A percentile compares a stretch with the other conserved stretches of the same genome.
Evolutionary conservation across 2,113 vertebrate genomes (phyloP).

Genomic region (Cynocephalus volans): DNA sequence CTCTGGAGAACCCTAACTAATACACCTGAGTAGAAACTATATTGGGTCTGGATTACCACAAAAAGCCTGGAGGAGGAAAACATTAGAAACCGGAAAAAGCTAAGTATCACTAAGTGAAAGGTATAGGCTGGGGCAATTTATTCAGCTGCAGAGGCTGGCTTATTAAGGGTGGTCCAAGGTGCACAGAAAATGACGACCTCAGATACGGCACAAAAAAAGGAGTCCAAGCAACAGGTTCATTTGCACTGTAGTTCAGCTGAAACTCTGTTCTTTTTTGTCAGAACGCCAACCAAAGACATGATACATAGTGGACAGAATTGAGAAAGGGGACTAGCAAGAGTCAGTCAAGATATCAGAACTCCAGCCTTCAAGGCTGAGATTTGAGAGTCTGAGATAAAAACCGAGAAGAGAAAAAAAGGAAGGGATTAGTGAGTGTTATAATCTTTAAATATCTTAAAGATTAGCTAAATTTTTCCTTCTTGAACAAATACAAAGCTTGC

Average conservation of each 20-base stretch:
- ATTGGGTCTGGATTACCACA: neutral
- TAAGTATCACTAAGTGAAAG: neutral
- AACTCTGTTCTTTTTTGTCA: neutral
- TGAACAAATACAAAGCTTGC: neutral
- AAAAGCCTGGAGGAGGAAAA: neutral
- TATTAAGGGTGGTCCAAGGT: rapidly evolving
- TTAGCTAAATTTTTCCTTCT: neutral
- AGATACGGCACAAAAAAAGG: neutral
- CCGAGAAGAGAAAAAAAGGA: neutral
- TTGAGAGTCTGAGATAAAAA: neutral
- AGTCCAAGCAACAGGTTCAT: neutral
- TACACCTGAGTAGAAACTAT: neutral
- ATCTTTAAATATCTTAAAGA: neutral
- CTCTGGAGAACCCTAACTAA: neutral
- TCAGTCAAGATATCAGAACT: neutral
- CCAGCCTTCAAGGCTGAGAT: neutral
- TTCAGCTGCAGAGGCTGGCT: neutral
- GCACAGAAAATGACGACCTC: neutral
- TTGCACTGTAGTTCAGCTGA: neutral
- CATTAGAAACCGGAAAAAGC: neutral
- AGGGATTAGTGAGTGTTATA: neutral
- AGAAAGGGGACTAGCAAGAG: neutral
- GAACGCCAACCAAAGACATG: neutral
- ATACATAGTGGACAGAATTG: rapidly evolving
- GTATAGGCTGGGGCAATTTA: rapidly evolving